phyloP scores from a whole-genome alignment of 1,140 invertebrate genomes.

The Druon quercuslanigerum region DNA sequence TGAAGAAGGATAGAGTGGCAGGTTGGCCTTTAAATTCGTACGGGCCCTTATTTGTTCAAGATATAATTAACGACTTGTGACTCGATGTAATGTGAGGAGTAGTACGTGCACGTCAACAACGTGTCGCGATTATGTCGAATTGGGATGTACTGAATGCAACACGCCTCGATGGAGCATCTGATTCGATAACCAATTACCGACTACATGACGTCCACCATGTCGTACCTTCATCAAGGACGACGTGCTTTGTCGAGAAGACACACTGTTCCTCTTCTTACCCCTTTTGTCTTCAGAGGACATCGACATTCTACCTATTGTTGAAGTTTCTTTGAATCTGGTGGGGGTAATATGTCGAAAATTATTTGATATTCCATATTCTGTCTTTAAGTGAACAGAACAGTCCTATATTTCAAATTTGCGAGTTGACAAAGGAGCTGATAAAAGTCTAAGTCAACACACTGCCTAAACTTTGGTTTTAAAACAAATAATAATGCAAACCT shows the following conservation, averaged over 20 bases:
- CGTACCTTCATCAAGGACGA: slow-evolving; percentile 39
- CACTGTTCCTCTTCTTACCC: slow-evolving; percentile 20
- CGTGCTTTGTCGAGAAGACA: slow-evolving; percentile 33
- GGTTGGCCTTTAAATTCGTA: slow-evolving; percentile 10
- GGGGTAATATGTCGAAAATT: no score
- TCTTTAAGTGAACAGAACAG: no score
- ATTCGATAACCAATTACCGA: slow-evolving; percentile 63
- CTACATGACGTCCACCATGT: slow-evolving; percentile 58
- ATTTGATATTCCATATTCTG: no score
- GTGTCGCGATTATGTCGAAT: slow-evolving; percentile 58
- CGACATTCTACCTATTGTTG: not conserved
- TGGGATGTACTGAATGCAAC: slow-evolving; percentile 23
- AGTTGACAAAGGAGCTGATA: no score
- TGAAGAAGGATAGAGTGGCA: not conserved
- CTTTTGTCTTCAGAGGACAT: not conserved
- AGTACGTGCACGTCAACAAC: slow-evolving; percentile 58
- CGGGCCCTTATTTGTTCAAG: slow-evolving; percentile 54
- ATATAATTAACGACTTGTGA: slow-evolving; percentile 54
- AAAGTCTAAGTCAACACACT: no score
- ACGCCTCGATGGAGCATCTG: slow-evolving; percentile 47
- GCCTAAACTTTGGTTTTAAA: no score
- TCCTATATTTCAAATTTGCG: no score
- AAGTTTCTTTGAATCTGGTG: not conserved
- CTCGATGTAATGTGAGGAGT: slow-evolving; percentile 57
- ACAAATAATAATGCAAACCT: no score